A percentile compares a stretch with the other conserved stretches of the same genome.
phyloP scores from a whole-genome alignment of 2,113 vertebrate genomes.

The Boleophthalmus pectinirostris region DNA sequence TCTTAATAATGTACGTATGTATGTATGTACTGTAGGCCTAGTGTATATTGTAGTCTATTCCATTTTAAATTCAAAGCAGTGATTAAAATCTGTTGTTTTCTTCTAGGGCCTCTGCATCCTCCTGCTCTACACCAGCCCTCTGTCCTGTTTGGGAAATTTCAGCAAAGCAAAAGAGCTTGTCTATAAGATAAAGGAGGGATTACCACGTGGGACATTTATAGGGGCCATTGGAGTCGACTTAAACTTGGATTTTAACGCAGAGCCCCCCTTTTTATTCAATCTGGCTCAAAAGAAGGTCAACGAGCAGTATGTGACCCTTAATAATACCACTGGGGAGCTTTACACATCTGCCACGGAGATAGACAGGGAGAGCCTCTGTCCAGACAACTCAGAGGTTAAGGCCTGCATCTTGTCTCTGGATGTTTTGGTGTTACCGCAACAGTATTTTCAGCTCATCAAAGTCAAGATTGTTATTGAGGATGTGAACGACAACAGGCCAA shows the following conservation, averaged over 20 bases:
- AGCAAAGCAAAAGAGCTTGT: conserved; percentile 89
- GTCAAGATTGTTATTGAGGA: conserved; percentile 91
- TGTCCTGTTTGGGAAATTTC: conserved; percentile 88
- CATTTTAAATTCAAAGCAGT: neutral
- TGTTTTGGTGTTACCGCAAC: conserved; percentile 91
- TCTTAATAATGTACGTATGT: neutral
- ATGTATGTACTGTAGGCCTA: too few relatives aligned
- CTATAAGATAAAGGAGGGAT: conserved; percentile 95
- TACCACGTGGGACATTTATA: conserved; percentile 88
- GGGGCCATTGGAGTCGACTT: conserved; percentile 90
- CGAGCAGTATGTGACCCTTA: conserved; percentile 86
- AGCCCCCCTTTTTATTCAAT: conserved; percentile 86
- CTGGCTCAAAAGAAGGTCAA: conserved; percentile 84
- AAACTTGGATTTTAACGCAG: conserved; percentile 75
- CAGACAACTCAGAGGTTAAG: conserved; percentile 67
- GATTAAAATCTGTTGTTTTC: conserved; percentile 30
- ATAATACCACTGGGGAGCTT: conserved; percentile 88
- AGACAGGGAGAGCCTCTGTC: conserved; percentile 89
- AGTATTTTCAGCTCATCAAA: conserved; percentile 94
- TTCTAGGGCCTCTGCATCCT: conserved; percentile 79
- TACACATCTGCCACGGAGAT: conserved; percentile 87
- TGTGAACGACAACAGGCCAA: conserved; percentile 91
- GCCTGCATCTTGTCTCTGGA: conserved; percentile 89
- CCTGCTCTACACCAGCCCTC: conserved; percentile 85
- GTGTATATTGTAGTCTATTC: neutral